Percentiles rank a stretch among this genome's conserved stretches.
phyloP scores from a whole-genome alignment of 2,797 vertebrate genomes.

The Dendrocincla tyrannina region DNA sequence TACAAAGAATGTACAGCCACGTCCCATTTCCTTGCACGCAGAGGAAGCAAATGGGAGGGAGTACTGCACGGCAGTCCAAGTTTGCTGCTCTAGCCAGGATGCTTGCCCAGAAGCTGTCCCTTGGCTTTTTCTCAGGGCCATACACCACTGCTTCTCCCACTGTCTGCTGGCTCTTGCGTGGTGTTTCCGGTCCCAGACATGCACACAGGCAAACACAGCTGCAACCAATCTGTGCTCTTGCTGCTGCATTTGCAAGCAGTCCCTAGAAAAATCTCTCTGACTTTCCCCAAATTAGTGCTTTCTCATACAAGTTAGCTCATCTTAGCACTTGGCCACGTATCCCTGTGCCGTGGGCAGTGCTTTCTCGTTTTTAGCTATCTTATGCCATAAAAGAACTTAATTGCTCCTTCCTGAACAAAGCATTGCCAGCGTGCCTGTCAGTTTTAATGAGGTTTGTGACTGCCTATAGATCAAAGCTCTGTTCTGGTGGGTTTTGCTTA shows the following conservation, averaged over 20 bases:
- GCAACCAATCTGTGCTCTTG: conserved; percentile 48
- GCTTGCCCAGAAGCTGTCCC: conserved; percentile 62
- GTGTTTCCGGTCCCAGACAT: conserved; percentile 42
- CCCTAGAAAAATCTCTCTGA: conserved; percentile 9
- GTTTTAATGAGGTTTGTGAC: conserved; percentile 31
- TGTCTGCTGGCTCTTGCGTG: conserved; percentile 55
- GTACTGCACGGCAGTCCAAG: neutral
- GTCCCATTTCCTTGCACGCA: conserved; percentile 51
- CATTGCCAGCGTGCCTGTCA: neutral
- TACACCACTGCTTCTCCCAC: conserved; percentile 61
- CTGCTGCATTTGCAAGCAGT: neutral
- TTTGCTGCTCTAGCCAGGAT: conserved; percentile 47
- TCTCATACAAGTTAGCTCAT: neutral
- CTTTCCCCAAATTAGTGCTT: conserved; percentile 36
- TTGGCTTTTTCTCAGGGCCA: conserved; percentile 59
- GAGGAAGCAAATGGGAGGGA: conserved; percentile 53
- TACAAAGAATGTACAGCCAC: conserved; percentile 51
- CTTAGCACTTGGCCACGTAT: neutral
- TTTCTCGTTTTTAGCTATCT: neutral
- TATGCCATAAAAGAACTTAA: neutral
- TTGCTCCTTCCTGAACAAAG: conserved; percentile 13
- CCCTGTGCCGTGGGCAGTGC: neutral
- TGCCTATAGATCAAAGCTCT: conserved; percentile 33
- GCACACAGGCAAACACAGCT: conserved; percentile 64
- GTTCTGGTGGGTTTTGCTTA: neutral